Conservation (phyloP, 2,797 vertebrate species). For the Eptatretus atami region DNA sequence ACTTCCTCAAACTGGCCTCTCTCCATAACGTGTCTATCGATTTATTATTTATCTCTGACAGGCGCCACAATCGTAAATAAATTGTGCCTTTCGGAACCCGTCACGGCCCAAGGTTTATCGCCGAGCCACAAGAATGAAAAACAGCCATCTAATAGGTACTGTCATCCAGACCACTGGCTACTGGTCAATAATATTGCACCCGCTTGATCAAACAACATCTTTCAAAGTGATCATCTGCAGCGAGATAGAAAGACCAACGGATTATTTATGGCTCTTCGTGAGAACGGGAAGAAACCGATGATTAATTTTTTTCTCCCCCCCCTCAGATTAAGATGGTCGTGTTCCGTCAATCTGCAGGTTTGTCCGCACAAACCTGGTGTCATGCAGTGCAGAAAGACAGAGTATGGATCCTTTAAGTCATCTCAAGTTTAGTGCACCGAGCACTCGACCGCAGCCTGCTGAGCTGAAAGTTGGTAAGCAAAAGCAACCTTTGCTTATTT, state of each 20-base stretch:
- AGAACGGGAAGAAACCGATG: too few relatives aligned
- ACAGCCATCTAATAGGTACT: conserved; percentile 4
- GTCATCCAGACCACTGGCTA: conserved; percentile 3
- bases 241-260: conserved; percentile 3
- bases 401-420: too few relatives aligned
- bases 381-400: too few relatives aligned
- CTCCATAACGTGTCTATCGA: conserved; percentile 2
- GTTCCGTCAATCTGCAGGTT: too few relatives aligned
- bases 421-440: too few relatives aligned
- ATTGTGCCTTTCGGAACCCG: conserved; percentile 1
- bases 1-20: conserved; percentile 4
- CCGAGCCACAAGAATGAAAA: conserved; percentile 3
- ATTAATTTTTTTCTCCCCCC: too few relatives aligned
- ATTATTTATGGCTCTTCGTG: background rate
- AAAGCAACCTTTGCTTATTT: too few relatives aligned
- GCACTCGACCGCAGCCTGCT: too few relatives aligned
- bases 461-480: too few relatives aligned
- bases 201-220: conserved; percentile 4
- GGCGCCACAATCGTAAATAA: conserved; percentile 4
- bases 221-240: conserved; percentile 5
- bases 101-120: conserved; percentile 1
- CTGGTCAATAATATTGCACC: conserved; percentile 2
- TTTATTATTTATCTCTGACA: conserved; percentile 6
- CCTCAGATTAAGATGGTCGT: too few relatives aligned
- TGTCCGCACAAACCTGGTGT: too few relatives aligned